Percentiles rank a stretch among this genome's conserved stretches.
Evolutionary conservation across 2,113 vertebrate species (phyloP).

Genomic region (Phyllostomus discolor): DNA sequence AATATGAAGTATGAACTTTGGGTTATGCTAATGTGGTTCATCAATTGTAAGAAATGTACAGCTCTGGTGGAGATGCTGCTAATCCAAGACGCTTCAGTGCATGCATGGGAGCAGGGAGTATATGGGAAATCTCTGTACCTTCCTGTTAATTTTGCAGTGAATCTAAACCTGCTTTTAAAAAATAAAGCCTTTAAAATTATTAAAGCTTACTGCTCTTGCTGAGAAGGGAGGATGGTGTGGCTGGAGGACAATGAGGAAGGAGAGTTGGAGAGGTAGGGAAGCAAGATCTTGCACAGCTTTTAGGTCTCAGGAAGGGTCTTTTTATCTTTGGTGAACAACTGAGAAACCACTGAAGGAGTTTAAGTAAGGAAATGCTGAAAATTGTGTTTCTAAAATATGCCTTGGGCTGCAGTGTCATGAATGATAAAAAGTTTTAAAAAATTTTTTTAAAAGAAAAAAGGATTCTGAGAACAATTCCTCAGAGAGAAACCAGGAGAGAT

Average conservation of each 20-base stretch:
- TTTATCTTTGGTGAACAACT: background rate
- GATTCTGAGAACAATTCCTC: background rate
- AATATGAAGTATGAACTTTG: background rate
- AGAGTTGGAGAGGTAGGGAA: too few relatives aligned
- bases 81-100: background rate
- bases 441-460: background rate
- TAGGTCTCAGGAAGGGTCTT: background rate
- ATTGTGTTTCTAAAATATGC: background rate
- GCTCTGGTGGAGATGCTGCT: background rate
- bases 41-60: background rate
- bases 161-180: background rate
- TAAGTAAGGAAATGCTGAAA: background rate
- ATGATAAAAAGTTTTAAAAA: background rate
- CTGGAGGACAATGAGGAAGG: background rate
- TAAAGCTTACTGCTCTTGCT: background rate
- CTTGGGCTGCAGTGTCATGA: background rate
- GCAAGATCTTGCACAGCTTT: background rate
- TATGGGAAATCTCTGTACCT: background rate
- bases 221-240: background rate
- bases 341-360: background rate
- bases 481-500: background rate
- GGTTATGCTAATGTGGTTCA: background rate
- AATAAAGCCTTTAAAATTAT: background rate
- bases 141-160: background rate
- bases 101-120: background rate